phyloP scores from a whole-genome alignment of 2,113 vertebrate genomes.

The Alethe diademata region DNA sequence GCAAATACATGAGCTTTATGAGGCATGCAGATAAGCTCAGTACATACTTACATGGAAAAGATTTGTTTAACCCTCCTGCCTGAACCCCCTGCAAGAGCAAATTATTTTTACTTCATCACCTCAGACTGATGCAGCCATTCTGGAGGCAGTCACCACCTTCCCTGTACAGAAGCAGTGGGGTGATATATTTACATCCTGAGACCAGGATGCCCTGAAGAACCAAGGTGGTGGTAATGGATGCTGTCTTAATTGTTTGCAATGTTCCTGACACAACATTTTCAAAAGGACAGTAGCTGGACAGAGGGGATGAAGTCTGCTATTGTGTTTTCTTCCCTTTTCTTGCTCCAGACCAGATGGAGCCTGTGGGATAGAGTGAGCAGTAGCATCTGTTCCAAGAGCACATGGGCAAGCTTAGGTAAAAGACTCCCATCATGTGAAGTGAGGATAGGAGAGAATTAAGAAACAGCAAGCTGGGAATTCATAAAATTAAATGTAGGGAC shows the following conservation, averaged over 20 bases:
- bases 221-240: not conserved
- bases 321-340: not conserved
- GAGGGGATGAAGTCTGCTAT: not conserved
- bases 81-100: not conserved
- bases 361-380: not conserved
- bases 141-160: not conserved
- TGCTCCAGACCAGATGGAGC: not conserved
- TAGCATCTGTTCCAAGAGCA: not conserved
- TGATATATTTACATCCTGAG: not conserved
- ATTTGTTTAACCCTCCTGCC: not conserved
- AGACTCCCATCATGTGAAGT: not conserved
- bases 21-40: not conserved
- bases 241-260: not conserved
- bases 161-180: not conserved
- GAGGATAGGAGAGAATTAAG: not conserved
- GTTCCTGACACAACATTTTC: not conserved
- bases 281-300: not conserved
- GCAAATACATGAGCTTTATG: not conserved
- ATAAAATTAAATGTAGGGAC: not conserved
- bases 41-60: not conserved
- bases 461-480: not conserved
- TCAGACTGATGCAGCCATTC: accelerated
- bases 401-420: not conserved
- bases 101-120: not conserved
- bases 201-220: not conserved